phyloP scores from a whole-genome alignment of 2,797 vertebrate genomes.

The Momotus momota region DNA sequence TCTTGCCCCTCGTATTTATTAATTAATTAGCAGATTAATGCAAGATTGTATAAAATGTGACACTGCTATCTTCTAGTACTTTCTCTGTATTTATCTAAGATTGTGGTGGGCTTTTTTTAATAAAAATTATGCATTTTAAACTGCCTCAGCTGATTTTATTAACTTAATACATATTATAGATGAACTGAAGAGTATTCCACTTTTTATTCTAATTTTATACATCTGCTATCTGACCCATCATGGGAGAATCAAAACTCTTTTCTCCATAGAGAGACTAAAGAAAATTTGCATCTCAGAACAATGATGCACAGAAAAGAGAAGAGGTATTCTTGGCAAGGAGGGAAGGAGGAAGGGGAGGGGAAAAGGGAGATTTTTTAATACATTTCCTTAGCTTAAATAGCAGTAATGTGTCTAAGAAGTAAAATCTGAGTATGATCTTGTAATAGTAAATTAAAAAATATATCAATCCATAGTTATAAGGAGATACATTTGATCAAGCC shows the following conservation, averaged over 20 bases:
- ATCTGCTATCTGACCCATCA: neutral
- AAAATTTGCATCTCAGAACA: neutral
- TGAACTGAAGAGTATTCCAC: neutral
- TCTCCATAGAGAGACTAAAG: neutral
- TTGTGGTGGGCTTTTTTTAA: rapidly evolving
- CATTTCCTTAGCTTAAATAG: neutral
- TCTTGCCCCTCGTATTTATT: neutral
- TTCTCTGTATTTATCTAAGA: neutral
- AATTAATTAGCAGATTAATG: neutral
- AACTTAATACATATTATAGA: neutral
- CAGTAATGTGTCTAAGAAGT: neutral
- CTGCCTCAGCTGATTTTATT: neutral
- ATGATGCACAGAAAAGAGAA: neutral
- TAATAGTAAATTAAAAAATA: neutral
- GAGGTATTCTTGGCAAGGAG: neutral
- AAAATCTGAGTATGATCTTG: neutral
- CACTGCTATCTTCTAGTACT: neutral
- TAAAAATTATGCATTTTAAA: neutral
- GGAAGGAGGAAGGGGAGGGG: rapidly evolving
- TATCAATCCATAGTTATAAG: neutral
- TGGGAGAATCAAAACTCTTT: neutral
- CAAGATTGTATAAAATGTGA: neutral
- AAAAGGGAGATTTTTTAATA: neutral
- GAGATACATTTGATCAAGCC: neutral
- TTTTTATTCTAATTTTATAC: neutral